A percentile compares a stretch with the other conserved stretches of the same genome.
These are phyloP conservation scores for Nasonia vitripennis DNA, from an alignment of 1,140 invertebrate genomes.

Conservation along the genomic window DNA sequence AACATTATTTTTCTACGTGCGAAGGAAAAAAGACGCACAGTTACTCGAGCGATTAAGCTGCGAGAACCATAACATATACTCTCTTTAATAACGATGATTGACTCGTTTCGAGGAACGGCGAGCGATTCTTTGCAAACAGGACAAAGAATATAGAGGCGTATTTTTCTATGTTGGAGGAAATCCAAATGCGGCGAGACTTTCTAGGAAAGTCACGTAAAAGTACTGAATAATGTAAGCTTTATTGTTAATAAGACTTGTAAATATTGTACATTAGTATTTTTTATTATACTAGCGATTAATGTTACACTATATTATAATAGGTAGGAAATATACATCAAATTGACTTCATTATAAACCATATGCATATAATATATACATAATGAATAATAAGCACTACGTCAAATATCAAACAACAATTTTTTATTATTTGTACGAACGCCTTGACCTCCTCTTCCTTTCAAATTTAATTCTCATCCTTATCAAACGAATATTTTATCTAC, in stretches of 20 bases:
- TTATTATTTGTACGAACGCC: not conserved
- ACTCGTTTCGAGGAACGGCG: not conserved
- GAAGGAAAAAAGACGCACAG: not conserved
- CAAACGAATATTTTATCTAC: too few relatives aligned
- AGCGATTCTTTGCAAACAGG: not conserved
- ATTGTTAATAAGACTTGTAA: conserved; percentile 35
- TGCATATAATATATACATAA: not conserved
- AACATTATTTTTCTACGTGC: conserved; percentile 1
- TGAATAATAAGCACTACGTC: conserved; percentile 12
- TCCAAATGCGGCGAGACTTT: conserved; percentile 4
- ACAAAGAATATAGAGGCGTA: not conserved
- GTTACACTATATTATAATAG: conserved; percentile 18
- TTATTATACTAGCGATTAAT: conserved; percentile 6
- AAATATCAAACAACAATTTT: not conserved
- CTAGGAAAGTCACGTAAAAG: conserved; percentile 10
- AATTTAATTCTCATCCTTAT: too few relatives aligned
- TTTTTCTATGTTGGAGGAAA: conserved; percentile 12
- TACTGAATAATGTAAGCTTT: conserved; percentile 44
- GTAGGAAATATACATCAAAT: not conserved
- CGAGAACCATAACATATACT: not conserved
- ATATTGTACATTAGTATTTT: conserved; percentile 17
- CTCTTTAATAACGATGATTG: not conserved
- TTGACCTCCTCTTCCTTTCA: not conserved
- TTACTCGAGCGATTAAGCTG: not conserved
- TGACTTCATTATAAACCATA: not conserved